phyloP scores from a whole-genome alignment of 2,888 invertebrate species.

The Urechis unicinctus region DNA sequence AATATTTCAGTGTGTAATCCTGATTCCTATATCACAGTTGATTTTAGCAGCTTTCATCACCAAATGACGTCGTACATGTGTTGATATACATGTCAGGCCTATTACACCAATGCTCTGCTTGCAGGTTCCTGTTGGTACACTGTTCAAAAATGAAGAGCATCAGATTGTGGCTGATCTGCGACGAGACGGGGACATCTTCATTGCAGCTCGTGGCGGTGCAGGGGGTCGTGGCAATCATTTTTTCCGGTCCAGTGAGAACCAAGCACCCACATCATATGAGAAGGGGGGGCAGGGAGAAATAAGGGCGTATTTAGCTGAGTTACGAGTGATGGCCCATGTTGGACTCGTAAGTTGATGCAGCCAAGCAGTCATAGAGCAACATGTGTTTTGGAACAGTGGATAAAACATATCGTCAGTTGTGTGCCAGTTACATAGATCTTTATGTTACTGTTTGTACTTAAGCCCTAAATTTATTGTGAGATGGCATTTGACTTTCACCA shows the following conservation, averaged over 20 bases:
- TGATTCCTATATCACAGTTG: neutral
- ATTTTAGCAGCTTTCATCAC: no score
- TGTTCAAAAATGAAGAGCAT: conserved; percentile 56
- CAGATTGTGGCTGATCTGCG: conserved; percentile 64
- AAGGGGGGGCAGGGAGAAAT: conserved; percentile 74
- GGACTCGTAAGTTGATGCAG: conserved; percentile 55
- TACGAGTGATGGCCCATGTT: conserved; percentile 87
- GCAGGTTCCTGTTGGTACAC: conserved; percentile 59
- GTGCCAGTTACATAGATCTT: neutral
- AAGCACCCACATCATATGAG: conserved; percentile 78
- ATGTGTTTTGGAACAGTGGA: neutral
- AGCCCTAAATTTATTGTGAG: no score
- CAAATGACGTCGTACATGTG: no score
- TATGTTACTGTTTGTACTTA: no score
- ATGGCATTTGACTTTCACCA: no score
- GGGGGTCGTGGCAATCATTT: conserved; percentile 94
- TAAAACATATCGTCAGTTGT: neutral
- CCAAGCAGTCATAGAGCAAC: neutral
- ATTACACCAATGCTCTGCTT: no score
- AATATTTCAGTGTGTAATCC: neutral
- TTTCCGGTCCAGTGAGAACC: conserved; percentile 73
- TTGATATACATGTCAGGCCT: no score
- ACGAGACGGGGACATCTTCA: conserved; percentile 68
- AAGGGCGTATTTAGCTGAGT: conserved; percentile 60
- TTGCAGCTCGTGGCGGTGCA: conserved; percentile 89